A percentile compares a stretch with the other conserved stretches of the same genome.
phyloP scores from a whole-genome alignment of 37 sponge, comb jelly and placozoan species.

The Mnemiopsis leidyi region DNA sequence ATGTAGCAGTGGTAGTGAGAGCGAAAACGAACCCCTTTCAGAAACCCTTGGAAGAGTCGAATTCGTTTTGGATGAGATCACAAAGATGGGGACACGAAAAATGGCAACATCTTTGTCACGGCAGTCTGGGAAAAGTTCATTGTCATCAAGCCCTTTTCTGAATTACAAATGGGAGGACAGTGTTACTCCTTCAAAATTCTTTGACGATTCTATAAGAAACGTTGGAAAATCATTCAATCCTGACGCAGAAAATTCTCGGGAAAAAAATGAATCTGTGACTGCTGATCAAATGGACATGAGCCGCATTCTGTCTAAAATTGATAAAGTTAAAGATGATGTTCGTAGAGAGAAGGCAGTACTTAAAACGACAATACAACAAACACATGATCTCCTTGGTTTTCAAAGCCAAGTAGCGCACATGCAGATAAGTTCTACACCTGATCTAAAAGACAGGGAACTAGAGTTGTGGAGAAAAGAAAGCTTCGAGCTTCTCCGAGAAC shows the following conservation, averaged over 20 bases:
- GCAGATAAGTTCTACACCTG: not conserved
- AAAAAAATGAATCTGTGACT: not conserved
- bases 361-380: not conserved
- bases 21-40: not conserved
- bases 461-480: not conserved
- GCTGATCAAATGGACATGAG: not conserved
- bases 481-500: not conserved
- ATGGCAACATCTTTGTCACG: not conserved
- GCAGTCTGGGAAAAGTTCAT: not conserved
- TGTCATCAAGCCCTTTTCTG: not conserved
- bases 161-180: not conserved
- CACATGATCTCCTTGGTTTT: not conserved
- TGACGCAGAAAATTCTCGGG: too few species aligned
- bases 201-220: not conserved
- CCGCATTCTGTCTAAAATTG: not conserved
- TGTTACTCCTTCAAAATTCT: not conserved
- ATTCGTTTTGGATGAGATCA: slow-evolving; percentile 9
- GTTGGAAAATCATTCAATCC: not conserved
- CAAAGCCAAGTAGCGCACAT: not conserved
- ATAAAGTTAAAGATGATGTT: not conserved
- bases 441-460: not conserved
- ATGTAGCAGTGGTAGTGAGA: not conserved
- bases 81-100: not conserved
- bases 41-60: slow-evolving; percentile 10
- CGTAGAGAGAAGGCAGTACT: not conserved